A percentile compares a stretch with the other conserved stretches of the same genome.
Conservation (phyloP, 2,797 vertebrate species). For the Chaetophractus vellerosus region DNA sequence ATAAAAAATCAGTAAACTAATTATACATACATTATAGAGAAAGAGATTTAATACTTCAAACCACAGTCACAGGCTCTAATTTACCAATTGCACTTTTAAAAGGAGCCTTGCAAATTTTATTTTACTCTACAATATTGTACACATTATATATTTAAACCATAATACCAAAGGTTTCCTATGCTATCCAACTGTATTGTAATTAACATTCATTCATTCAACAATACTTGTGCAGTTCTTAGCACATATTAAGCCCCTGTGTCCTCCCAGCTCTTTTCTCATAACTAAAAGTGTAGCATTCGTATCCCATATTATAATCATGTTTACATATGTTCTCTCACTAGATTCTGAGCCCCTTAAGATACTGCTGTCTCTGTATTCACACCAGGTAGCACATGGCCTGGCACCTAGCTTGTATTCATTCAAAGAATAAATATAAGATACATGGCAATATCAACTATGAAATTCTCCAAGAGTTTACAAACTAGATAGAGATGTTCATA, state of each 20-base stretch:
- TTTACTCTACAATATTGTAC: conserved; percentile 25
- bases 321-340: background rate
- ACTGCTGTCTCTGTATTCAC: background rate
- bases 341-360: conserved; percentile 3
- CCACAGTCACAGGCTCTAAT: background rate
- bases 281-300: background rate
- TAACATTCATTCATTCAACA: conserved; percentile 41
- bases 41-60: background rate
- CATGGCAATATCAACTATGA: background rate
- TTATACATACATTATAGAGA: background rate
- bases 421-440: background rate
- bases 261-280: background rate
- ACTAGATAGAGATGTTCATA: background rate
- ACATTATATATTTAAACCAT: background rate
- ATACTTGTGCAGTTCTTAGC: background rate
- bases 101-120: background rate
- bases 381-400: background rate
- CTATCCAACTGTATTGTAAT: background rate
- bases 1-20: background rate
- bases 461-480: background rate
- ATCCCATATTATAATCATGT: background rate
- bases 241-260: background rate
- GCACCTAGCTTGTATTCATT: background rate
- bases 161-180: background rate
- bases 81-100: background rate